Conservation (phyloP, 2,888 invertebrate genomes). For the Caenorhabditis wallacei region DNA sequence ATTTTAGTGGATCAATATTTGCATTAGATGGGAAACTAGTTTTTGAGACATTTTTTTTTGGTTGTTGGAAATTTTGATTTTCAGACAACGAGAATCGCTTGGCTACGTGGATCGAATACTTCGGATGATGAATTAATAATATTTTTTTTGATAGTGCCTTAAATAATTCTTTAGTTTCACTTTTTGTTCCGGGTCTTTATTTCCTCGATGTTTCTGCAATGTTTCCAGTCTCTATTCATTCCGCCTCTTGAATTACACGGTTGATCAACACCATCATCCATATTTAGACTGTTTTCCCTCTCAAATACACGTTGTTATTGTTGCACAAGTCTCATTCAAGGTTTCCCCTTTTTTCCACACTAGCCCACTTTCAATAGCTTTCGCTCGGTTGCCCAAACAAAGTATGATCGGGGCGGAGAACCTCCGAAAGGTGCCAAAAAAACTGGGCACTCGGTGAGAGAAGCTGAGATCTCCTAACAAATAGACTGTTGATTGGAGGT, state of each 20-base stretch:
- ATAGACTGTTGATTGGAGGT: conserved; percentile 52
- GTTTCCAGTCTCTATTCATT: conserved; percentile 2
- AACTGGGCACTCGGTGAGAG: conserved; percentile 56
- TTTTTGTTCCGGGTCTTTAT: conserved; percentile 23
- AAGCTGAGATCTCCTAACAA: conserved; percentile 53
- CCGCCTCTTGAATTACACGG: neutral
- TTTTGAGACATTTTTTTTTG: no score
- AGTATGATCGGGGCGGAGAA: conserved; percentile 34
- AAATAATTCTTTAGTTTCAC: neutral
- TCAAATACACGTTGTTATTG: conserved; percentile 6
- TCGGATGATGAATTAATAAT: conserved; percentile 33
- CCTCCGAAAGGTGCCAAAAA: conserved; percentile 59
- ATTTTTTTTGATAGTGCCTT: neutral
- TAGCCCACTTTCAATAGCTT: conserved; percentile 7
- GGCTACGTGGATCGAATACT: conserved; percentile 47
- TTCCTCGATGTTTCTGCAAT: conserved; percentile 1
- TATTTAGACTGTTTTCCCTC: conserved; percentile 9
- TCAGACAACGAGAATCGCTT: conserved; percentile 46
- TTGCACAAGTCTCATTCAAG: conserved; percentile 7
- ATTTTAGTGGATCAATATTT: conserved; percentile 35
- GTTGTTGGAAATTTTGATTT: no score
- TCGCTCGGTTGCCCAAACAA: conserved; percentile 44
- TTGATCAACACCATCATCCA: conserved; percentile 22
- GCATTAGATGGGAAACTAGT: neutral
- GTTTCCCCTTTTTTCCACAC: neutral